These are phyloP conservation scores for Matsumurasca onukii DNA, from an alignment of 1,140 invertebrate genomes.

Conservation along the genomic window DNA sequence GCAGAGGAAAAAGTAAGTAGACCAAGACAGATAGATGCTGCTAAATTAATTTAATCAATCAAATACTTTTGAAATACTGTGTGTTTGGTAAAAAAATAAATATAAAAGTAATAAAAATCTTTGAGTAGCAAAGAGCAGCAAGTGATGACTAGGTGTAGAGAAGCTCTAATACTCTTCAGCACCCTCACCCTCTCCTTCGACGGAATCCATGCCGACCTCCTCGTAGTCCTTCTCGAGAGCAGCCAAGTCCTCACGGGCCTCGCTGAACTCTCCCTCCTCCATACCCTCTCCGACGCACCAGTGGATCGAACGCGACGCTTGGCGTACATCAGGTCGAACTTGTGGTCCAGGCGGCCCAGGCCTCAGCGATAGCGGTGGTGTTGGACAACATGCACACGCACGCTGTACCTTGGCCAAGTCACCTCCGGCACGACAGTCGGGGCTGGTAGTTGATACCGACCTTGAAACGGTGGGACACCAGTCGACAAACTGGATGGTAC, in stretches of 20 bases:
- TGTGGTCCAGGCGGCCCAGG: conserved; percentile 74
- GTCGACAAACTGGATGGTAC: conserved; percentile 62
- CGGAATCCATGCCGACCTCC: conserved; percentile 63
- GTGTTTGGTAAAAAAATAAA: conserved; percentile 8
- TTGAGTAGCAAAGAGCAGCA: conserved; percentile 45
- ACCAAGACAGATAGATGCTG: too few species aligned
- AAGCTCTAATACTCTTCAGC: conserved; percentile 58
- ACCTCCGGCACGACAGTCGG: conserved; percentile 78
- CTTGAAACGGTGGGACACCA: conserved; percentile 66
- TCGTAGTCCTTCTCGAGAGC: conserved; percentile 65
- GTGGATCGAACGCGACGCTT: conserved; percentile 52
- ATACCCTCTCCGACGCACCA: conserved; percentile 59
- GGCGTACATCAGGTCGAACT: conserved; percentile 64
- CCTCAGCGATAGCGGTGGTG: conserved; percentile 83
- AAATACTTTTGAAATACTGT: background rate
- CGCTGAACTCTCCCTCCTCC: conserved; percentile 65
- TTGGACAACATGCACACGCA: conserved; percentile 85
- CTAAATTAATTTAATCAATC: conserved; percentile 17
- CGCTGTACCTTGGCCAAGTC: conserved; percentile 83
- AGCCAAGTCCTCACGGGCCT: conserved; percentile 64
- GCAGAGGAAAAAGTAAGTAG: too few species aligned
- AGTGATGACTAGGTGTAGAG: conserved; percentile 34
- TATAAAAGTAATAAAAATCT: conserved; percentile 52
- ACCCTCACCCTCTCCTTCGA: conserved; percentile 54
- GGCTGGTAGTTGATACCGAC: conserved; percentile 83